A percentile compares a stretch with the other conserved stretches of the same genome.
Evolutionary conservation across 2,888 invertebrate genomes (phyloP).

Genomic region (Marronus borbonicus): DNA sequence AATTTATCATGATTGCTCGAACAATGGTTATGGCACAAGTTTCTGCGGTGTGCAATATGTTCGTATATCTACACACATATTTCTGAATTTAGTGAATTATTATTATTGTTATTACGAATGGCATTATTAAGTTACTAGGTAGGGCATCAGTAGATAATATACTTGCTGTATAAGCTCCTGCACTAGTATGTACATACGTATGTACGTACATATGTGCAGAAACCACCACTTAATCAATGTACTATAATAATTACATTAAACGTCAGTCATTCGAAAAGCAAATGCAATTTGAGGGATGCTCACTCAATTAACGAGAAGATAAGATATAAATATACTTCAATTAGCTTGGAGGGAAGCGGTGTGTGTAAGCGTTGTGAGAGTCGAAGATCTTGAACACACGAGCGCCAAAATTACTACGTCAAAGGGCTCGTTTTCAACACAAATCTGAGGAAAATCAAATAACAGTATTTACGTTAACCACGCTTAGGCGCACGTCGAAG

Average conservation of each 20-base stretch:
- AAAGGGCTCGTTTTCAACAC: constrained; percentile 5
- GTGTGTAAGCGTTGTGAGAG: constrained; percentile 9
- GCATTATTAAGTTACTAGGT: background rate
- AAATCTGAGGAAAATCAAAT: constrained; percentile 32
- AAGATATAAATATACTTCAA: constrained; percentile 52
- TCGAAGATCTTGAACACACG: background rate
- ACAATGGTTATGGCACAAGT: too few species aligned
- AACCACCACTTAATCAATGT: constrained; percentile 52
- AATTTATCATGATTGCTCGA: too few species aligned
- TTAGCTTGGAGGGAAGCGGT: constrained; percentile 19
- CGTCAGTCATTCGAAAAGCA: constrained; percentile 54
- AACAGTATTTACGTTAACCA: constrained; percentile 9
- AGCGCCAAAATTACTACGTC: constrained; percentile 27
- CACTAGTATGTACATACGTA: constrained; percentile 1
- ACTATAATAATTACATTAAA: constrained; percentile 54
- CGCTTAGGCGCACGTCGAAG: background rate
- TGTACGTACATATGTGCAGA: constrained; percentile 2
- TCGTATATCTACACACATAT: too few species aligned
- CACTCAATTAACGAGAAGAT: constrained; percentile 53
- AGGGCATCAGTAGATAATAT: background rate
- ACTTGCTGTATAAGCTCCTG: background rate
- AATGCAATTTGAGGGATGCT: constrained; percentile 54
- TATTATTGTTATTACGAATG: too few species aligned
- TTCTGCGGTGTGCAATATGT: too few species aligned
- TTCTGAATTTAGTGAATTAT: too few species aligned